Base-by-base conservation (phyloP, 2,797 vertebrate species). In the Phylloscopus collybita region DNA sequence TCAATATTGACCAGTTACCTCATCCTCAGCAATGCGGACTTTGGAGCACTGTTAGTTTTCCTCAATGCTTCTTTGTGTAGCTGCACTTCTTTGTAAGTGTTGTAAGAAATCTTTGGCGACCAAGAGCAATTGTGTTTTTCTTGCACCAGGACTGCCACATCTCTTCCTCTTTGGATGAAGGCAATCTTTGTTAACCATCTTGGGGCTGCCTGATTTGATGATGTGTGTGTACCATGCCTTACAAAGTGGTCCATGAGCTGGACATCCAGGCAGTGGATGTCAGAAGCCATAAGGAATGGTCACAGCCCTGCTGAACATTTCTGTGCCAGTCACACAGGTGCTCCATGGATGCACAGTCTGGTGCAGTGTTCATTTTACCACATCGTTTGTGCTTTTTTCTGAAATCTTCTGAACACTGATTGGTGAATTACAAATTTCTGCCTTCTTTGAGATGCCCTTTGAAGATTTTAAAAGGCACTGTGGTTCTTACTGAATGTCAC, bases 1-100 rank as follows among this genome's bases (percentile, higher is more conserved):
- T 92, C 95, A 95, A 82, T 95, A 94, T 87, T 91, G 95, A 80
- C 86, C 71, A 56, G 53, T 92, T 84, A 80, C 86, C 50, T 90
- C 88, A 88, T 90, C 74, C 57, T 67, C 83, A 69, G 83, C 88
- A 71, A 26, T 30, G 51, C 16, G 21, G 47, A 73, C 62, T 85
- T 93, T 21, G 38, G 75, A 94, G 82, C 69, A 36, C 85, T 86
- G 57, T 69, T 91, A 36, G 54, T 76, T 96, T 83, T 94, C 71
- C 80, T 80, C 62, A 93, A 42, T 89, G 65, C 71, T 88, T 70
- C 88, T 92, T 91, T 97, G 83, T 95, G 80, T 83, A 72, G 90
- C 75, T 87, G 50, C 22, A 2, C 85, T 95, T 95, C 73, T 89
- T 67, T 73, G 3, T 71, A 59, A 89, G 49, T 27, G 13, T 47